These are phyloP conservation scores for Erebia palarica DNA, from an alignment of 2,888 invertebrate species.

Conservation along the genomic window DNA sequence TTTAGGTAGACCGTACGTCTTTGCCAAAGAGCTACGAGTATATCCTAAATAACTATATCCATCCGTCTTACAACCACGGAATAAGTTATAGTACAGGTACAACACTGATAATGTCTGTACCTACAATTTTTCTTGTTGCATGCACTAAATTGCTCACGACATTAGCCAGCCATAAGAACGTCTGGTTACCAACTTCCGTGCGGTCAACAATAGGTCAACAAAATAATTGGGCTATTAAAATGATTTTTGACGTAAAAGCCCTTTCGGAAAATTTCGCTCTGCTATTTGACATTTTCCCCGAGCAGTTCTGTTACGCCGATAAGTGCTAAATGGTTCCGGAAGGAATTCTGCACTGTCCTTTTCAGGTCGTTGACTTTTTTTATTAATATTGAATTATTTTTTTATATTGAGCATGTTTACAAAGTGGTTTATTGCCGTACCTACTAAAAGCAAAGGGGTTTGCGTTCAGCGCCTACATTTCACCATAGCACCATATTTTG, in stretches of 20 bases:
- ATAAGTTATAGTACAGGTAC: too few relatives aligned
- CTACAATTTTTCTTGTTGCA: not conserved
- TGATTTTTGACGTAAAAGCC: conserved; percentile 29
- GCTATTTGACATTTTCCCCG: conserved; percentile 29
- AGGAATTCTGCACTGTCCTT: conserved; percentile 31
- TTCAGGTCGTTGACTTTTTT: conserved; percentile 26
- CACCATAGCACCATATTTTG: too few relatives aligned
- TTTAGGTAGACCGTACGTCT: too few relatives aligned
- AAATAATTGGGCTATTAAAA: conserved; percentile 25
- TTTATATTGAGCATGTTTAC: not conserved
- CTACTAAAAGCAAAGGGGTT: not conserved
- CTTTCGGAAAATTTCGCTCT: conserved; percentile 21
- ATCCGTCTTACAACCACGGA: too few relatives aligned
- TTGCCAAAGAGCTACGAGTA: too few relatives aligned
- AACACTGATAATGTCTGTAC: not conserved
- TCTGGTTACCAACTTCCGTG: not conserved
- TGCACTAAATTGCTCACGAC: not conserved
- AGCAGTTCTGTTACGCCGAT: conserved; percentile 26
- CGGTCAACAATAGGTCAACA: not conserved
- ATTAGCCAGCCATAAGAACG: not conserved
- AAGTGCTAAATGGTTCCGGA: conserved; percentile 19
- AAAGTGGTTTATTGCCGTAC: conserved; percentile 3
- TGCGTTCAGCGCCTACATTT: not conserved
- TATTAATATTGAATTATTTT: conserved; percentile 20
- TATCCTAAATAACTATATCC: too few relatives aligned